phyloP scores from a whole-genome alignment of 64 coral and sea anemone species.

The Pachyseris speciosa region DNA sequence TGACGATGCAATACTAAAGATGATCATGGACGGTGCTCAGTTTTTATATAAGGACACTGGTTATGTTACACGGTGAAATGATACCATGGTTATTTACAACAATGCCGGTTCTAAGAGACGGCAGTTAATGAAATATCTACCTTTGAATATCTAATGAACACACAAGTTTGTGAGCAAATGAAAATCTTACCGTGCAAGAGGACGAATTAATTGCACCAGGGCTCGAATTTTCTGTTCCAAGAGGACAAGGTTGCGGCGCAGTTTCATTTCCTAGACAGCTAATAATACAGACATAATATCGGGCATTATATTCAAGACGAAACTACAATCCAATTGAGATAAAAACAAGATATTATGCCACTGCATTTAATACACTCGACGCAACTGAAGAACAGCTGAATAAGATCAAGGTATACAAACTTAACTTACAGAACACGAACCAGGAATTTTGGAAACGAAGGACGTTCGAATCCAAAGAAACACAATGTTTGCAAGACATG shows the following conservation, averaged over 20 bases:
- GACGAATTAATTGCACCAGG: conserved; percentile 36
- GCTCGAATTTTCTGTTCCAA: conserved; percentile 45
- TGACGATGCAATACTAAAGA: background rate
- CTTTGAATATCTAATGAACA: background rate
- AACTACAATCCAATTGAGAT: conserved; percentile 14
- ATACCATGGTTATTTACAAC: background rate
- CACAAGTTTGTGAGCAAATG: background rate
- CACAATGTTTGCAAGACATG: background rate
- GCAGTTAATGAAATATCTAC: too few species aligned
- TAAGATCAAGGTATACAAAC: background rate
- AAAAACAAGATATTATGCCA: conserved; percentile 6
- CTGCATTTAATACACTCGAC: background rate
- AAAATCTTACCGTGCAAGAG: conserved; percentile 38
- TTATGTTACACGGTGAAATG: background rate
- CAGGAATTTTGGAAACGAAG: background rate
- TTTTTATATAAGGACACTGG: too few species aligned
- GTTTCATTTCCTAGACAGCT: conserved; percentile 73
- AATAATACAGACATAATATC: conserved; percentile 21
- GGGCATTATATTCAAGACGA: background rate
- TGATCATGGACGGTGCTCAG: too few species aligned
- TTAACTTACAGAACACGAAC: background rate
- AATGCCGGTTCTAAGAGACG: background rate
- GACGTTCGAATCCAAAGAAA: background rate
- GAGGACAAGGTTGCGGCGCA: conserved; percentile 59
- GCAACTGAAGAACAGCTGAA: background rate